Base-by-base conservation (phyloP, 2,113 vertebrate genomes). In the Hemiscyllium ocellatum region DNA sequence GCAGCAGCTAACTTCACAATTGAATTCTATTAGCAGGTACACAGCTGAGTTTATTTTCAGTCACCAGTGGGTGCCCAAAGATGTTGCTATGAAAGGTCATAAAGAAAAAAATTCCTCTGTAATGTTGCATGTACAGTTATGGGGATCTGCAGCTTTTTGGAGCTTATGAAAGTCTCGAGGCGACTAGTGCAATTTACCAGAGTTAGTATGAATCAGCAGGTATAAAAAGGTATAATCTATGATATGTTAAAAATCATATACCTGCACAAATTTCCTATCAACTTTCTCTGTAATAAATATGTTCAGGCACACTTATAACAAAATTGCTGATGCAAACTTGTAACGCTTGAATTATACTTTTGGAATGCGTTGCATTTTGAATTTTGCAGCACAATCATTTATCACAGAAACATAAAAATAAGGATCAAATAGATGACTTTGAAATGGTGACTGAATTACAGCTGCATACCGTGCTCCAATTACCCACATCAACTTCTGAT, bases 381-480 rank as follows among this genome's bases (percentile, higher is more conserved):
- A 93, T 47, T 47, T 47, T 93, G 89, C 89, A 93, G 33, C 15
- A 65, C 56, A 90, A 42, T 33, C 66, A 91, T 93, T 93, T 93
- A 66, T 90, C 37, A 93, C 37, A 7, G 61, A 7, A 93, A 66
- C 66, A 37, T 37, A 66, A 66, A 66, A 93, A 66, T 17, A 83
- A 83, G 20, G n/a, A 93, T 66, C 66, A 2, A 93, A 93, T 93
- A 33, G n/a, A 93, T 93, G 61, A 93, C 29, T 93, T 66, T 22
- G 37, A 68, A 93, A 66, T 68, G 89, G 33, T 37, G 61, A 93
- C 20, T 93, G 61, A 93, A 93, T 93, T 93, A 93, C 29, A 66
- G 61, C 89, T 66, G 89, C 65, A 33, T 66, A 93, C 61, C 89
- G 61, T 90, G 52, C 29, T 65, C 87, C 24, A 90, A 61, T 90